A percentile compares a stretch with the other conserved stretches of the same genome.
phyloP scores from a whole-genome alignment of 2,113 vertebrate species.

The Cygnus atratus region DNA sequence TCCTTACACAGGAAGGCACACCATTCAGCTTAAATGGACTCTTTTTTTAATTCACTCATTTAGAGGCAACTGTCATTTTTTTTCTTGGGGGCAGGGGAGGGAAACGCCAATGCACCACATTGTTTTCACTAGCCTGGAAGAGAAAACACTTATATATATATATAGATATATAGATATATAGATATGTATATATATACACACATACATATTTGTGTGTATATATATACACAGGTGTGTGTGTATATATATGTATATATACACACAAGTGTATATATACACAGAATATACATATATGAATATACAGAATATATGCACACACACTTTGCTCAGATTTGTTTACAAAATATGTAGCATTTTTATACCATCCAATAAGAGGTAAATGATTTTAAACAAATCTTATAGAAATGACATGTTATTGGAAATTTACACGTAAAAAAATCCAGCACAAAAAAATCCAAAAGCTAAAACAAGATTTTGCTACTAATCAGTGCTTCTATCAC shows the following conservation, averaged over 20 bases:
- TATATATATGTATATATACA: constrained; percentile 71
- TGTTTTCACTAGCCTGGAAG: constrained; percentile 70
- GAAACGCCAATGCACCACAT: constrained; percentile 71
- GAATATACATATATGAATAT: constrained; percentile 71
- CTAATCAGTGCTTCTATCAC: constrained; percentile 81
- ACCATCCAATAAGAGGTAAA: constrained; percentile 74
- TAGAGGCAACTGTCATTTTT: constrained; percentile 69
- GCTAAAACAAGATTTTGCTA: constrained; percentile 81
- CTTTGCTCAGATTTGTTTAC: constrained; percentile 74
- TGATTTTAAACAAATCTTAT: constrained; percentile 79
- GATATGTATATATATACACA: constrained; percentile 62
- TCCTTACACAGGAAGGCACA: constrained; percentile 71
- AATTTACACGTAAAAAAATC: constrained; percentile 81
- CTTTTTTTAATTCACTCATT: constrained; percentile 75
- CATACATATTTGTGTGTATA: neutral
- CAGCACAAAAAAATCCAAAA: constrained; percentile 77
- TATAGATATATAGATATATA: constrained; percentile 60
- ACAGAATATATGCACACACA: constrained; percentile 74
- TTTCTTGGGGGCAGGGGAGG: constrained; percentile 17
- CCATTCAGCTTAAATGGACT: constrained; percentile 68
- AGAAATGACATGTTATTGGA: constrained; percentile 77
- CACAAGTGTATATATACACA: constrained; percentile 67
- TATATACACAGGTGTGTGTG: constrained; percentile 48
- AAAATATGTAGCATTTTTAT: constrained; percentile 74
- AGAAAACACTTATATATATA: constrained; percentile 70